Evolutionary conservation across 2,888 invertebrate species (phyloP).

Genomic region (Phrixothrix hirtus): DNA sequence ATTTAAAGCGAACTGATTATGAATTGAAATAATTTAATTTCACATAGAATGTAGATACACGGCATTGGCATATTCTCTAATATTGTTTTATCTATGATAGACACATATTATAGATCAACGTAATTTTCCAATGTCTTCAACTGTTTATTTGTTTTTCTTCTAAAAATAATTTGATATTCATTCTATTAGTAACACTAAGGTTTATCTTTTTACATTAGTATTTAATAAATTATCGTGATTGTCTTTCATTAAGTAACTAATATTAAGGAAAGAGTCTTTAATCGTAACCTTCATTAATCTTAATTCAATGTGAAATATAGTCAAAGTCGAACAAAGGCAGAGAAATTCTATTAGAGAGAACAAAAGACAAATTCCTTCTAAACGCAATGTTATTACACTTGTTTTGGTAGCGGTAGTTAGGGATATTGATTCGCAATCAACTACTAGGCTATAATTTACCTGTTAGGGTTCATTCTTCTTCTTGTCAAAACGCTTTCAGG

Average conservation of each 20-base stretch:
- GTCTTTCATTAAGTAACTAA: background rate
- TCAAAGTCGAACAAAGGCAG: conserved; percentile 4
- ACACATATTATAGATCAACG: too few species aligned
- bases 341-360: conserved; percentile 13
- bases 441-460: conserved; percentile 19
- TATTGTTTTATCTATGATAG: too few species aligned
- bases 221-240: background rate
- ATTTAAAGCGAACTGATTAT: too few species aligned
- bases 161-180: too few species aligned
- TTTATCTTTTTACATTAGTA: too few species aligned
- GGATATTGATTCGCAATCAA: conserved; percentile 17
- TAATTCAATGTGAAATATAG: conserved; percentile 1
- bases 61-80: too few species aligned
- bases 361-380: conserved; percentile 15
- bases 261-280: background rate
- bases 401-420: conserved; percentile 16
- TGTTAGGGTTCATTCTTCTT: conserved; percentile 11
- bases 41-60: too few species aligned
- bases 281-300: background rate
- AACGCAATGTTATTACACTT: conserved; percentile 14
- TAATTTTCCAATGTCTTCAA: too few species aligned
- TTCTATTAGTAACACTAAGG: too few species aligned
- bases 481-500: too few species aligned
- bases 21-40: too few species aligned
- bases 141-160: too few species aligned